Base-by-base conservation (phyloP, 2,888 invertebrate species). In the Encarsia formosa region DNA sequence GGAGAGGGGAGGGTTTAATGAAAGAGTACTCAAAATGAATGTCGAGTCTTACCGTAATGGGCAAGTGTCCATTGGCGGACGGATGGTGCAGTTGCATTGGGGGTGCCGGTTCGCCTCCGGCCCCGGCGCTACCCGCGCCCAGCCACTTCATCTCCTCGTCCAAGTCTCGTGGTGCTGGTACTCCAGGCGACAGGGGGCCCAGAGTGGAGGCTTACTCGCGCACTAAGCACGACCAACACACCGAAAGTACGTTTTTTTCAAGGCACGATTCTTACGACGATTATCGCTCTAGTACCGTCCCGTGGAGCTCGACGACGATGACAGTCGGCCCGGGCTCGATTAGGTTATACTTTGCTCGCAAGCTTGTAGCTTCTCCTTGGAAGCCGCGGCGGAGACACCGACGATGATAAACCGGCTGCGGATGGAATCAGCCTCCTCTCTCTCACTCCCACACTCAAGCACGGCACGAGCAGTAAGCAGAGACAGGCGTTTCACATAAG, bases 61-160 rank as follows among this genome's bases (percentile, higher is more conserved):
- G 70, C 68, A 73, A 66, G 61, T 73, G 73, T 57, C 73, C 73
- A 61, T 73, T 73, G 50, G 72, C 72, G 58, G 71, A 67, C 57
- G 73, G 70, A 64, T 72, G 73, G 64, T 73, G 73, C 56, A 72
- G 65, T 62, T 73, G 73, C 69, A 73, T 71, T 56, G 73, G 71
- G 63, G 72, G 69, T 68, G 73, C 73, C 86, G 84, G 76, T 80
- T 81, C 75, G 82, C 86, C 74, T 77, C 80, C 76, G 82, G 82
- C 81, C 80, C 84, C 75, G 79, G 82, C 77, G 73, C 73, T 71
- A 75, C 77, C 68, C 73, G 75, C 69, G 76, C 77, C 66, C 63
- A 74, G 66, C 72, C 74, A 73, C 73, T 73, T 73, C 73, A 73
- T 73, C 64, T 66, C 70, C 65, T 65, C 65, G 32, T 24, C n/a